Percentiles rank a stretch among this genome's conserved stretches.
phyloP scores from a whole-genome alignment of 2,113 vertebrate species.

The Damaliscus lunatus region DNA sequence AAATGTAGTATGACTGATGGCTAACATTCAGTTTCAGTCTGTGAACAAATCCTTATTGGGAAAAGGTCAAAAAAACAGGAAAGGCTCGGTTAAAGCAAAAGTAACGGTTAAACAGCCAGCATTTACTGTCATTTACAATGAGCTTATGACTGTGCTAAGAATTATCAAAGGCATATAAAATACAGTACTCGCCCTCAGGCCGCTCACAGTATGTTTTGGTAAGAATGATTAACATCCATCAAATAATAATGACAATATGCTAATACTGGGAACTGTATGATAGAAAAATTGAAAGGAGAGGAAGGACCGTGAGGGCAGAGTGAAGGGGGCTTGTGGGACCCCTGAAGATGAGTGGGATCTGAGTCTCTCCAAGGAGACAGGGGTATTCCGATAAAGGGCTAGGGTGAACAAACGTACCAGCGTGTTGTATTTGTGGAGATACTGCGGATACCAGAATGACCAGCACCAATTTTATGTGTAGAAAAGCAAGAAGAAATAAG shows the following conservation, averaged over 20 bases:
- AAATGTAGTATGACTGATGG: neutral
- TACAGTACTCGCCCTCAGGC: neutral
- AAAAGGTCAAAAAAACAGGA: neutral
- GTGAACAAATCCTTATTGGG: conserved; percentile 3
- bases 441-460: neutral
- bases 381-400: neutral
- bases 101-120: neutral
- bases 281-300: neutral
- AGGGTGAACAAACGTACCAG: neutral
- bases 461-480: neutral
- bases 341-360: neutral
- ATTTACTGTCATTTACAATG: neutral
- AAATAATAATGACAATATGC: neutral
- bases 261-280: neutral
- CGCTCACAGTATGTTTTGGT: neutral
- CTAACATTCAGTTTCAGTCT: neutral
- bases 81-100: conserved; percentile 26
- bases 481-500: neutral
- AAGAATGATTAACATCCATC: neutral
- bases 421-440: neutral
- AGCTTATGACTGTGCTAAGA: neutral
- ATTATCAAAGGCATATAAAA: neutral
- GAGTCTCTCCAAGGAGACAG: neutral
- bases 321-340: neutral
- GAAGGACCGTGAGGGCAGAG: neutral